Evolutionary conservation across 1,140 invertebrate genomes (phyloP).

Genomic region (Thalassaphorura encarpata): DNA sequence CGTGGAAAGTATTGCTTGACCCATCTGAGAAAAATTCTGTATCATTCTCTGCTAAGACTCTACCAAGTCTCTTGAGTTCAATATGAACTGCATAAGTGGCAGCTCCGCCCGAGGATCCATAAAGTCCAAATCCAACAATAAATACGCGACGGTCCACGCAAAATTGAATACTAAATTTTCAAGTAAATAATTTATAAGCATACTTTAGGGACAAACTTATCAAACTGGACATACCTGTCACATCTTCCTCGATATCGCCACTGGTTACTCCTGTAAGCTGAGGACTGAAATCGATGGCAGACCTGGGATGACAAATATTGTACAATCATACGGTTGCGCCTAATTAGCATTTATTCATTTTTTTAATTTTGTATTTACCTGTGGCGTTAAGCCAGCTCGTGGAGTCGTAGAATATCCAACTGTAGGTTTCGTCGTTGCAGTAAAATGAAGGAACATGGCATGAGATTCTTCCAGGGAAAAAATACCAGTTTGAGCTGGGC

Average conservation of each 20-base stretch:
- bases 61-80: conserved; percentile 72
- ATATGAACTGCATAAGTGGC: conserved; percentile 85
- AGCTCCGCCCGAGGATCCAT: conserved; percentile 82
- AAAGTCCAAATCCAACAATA: conserved; percentile 82
- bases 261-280: conserved; percentile 90
- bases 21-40: conserved; percentile 89
- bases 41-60: conserved; percentile 75
- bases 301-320: no score
- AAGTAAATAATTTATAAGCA: no score
- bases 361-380: conserved; percentile 45
- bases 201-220: no score
- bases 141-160: conserved; percentile 85
- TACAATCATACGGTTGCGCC: conserved; percentile 31
- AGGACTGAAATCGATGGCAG: conserved; percentile 89
- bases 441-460: conserved; percentile 82
- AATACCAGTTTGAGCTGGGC: conserved; percentile 76
- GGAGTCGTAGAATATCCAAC: conserved; percentile 69
- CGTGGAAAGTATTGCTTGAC: conserved; percentile 84
- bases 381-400: conserved; percentile 73
- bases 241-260: conserved; percentile 85
- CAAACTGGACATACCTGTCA: no score
- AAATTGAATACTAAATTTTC: conserved; percentile 85
- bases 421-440: conserved; percentile 67
- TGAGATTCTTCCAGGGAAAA: conserved; percentile 80
- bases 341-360: neutral